phyloP scores from a whole-genome alignment of 1,140 invertebrate genomes.

The Grapholita molesta region DNA sequence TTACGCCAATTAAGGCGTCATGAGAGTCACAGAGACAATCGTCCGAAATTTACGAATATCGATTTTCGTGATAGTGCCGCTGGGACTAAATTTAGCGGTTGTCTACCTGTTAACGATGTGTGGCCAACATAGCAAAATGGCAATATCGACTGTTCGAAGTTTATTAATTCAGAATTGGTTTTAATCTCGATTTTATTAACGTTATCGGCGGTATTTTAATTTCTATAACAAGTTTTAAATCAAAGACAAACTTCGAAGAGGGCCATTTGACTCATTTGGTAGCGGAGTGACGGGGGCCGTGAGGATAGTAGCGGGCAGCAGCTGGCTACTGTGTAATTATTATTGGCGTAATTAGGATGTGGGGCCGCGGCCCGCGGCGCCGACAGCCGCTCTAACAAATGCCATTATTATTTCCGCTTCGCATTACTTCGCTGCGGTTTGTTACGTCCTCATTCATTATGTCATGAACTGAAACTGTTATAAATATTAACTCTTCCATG shows the following conservation, averaged over 20 bases:
- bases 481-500: constrained; percentile 55
- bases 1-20: too few species aligned
- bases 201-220: too few species aligned
- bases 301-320: constrained; percentile 25
- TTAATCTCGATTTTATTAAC: too few species aligned
- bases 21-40: too few species aligned
- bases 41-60: too few species aligned
- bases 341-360: constrained; percentile 75
- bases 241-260: neutral
- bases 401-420: constrained; percentile 74
- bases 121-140: too few species aligned
- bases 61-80: too few species aligned
- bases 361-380: constrained; percentile 63
- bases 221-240: neutral
- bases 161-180: neutral
- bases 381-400: constrained; percentile 63
- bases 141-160: too few species aligned
- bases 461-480: constrained; percentile 65
- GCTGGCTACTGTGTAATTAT: constrained; percentile 70
- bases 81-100: too few species aligned
- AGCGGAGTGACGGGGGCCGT: constrained; percentile 46
- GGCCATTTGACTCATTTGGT: constrained; percentile 23
- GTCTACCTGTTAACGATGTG: too few species aligned
- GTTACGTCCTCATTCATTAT: constrained; percentile 68
- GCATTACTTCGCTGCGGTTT: constrained; percentile 57